Base-by-base conservation (phyloP, 2,797 vertebrate genomes). In the Sparus aurata region DNA sequence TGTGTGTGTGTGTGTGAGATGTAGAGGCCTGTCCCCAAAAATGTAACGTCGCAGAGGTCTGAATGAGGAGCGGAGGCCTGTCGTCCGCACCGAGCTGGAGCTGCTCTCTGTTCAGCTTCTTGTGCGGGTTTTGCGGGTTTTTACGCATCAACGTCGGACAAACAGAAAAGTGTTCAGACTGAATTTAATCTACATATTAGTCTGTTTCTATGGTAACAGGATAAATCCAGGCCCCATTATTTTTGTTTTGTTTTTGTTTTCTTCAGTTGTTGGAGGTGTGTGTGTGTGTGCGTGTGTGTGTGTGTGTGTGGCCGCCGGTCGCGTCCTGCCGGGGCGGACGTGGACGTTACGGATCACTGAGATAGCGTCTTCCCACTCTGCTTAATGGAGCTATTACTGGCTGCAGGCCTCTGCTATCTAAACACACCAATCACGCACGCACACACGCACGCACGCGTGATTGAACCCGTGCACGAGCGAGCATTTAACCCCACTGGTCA, bases 341-440 rank as follows among this genome's bases (percentile, higher is more conserved):
- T 77, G 72, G 60, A 79, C 82, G 84, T 89, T 79, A 76, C 85
- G 91, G 92, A 91, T 91, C 92, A 90, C 61, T 43, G 82, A 87
- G 75, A 85, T 80, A 81, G 80, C 61, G 83, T 91, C 89, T 86
- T 82, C 75, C 71, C 93, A 80, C 53, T 83, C 85, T 61, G 84
- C 89, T 75, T 93, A 92, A 94, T 92, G 93, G 92, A 93, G 79
- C 91, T 86, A 85, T 91, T 91, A 91, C 73, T 73, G 88, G 79
- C 90, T 84, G 78, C 81, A 85, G 85, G 81, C 80, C 83, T 62
- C 69, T 62, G 73, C 75, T 86, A 79, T 86, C 86, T 84, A 88
- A 89, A 90, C 87, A 87, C 66, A 34, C 30, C 25, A 25, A 25
- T 25, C 25, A 66, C 62, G 12, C 79, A 34, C 30, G 30, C 30